A percentile compares a stretch with the other conserved stretches of the same genome.
phyloP scores from a whole-genome alignment of 2,113 vertebrate species.

The Turnix velox region DNA sequence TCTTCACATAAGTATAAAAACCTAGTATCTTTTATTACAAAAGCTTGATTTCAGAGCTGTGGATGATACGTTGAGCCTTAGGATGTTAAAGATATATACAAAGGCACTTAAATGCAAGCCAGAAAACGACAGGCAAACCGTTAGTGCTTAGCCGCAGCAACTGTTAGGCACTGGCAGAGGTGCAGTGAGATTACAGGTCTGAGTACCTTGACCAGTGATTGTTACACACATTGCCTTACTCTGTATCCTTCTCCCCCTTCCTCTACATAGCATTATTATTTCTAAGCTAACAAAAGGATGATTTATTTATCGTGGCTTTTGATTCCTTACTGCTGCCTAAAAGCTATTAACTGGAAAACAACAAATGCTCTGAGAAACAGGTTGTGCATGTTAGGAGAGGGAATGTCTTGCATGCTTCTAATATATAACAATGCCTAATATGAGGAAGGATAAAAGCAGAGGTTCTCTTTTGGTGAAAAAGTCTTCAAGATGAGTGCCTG shows the following conservation, averaged over 20 bases:
- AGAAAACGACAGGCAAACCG: neutral
- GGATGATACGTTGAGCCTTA: neutral
- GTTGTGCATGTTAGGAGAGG: neutral
- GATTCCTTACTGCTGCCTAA: neutral
- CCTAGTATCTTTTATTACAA: too few species aligned
- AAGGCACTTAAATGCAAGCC: neutral
- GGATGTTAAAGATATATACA: neutral
- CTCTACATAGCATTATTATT: neutral
- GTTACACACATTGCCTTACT: neutral
- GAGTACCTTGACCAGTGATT: neutral
- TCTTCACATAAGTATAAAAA: neutral
- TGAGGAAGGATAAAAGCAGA: conserved; percentile 27
- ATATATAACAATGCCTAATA: neutral
- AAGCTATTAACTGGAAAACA: neutral
- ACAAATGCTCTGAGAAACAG: neutral
- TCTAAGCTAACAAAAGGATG: neutral
- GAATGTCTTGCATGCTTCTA: neutral
- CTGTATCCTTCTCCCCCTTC: neutral
- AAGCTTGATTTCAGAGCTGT: neutral
- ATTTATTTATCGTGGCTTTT: neutral
- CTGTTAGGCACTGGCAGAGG: neutral
- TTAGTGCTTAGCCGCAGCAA: accelerated
- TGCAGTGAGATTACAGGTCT: neutral
- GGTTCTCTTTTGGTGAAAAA: neutral
- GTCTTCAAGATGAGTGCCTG: conserved; percentile 58